Evolutionary conservation across 2,797 vertebrate genomes (phyloP).

Genomic region (Micropoecilia bifurca): DNA sequence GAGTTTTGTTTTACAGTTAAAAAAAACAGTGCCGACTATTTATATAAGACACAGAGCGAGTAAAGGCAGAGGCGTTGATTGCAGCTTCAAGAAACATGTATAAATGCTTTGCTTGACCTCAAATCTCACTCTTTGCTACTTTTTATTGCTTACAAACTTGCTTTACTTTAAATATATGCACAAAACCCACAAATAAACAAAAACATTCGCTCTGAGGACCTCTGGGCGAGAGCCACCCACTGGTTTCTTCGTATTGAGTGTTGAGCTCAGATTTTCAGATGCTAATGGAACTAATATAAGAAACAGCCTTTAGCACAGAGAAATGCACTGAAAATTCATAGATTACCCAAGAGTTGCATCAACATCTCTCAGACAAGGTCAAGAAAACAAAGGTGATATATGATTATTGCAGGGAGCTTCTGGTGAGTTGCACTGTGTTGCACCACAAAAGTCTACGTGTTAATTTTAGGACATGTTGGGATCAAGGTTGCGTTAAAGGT

Average conservation of each 20-base stretch:
- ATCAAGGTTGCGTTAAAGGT: slow-evolving; percentile 4
- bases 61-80: slow-evolving; percentile 3
- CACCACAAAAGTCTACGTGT: slow-evolving; percentile 1
- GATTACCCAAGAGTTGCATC: slow-evolving; percentile 21
- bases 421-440: slow-evolving; percentile 12
- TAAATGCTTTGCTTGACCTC: slow-evolving; percentile 11
- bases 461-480: slow-evolving; percentile 4
- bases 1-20: background rate
- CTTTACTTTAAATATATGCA: slow-evolving; percentile 13
- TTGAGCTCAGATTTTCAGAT: background rate
- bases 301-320: background rate
- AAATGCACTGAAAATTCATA: background rate
- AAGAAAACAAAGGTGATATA: slow-evolving; percentile 21
- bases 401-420: slow-evolving; percentile 11
- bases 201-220: slow-evolving; percentile 19
- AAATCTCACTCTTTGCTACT: slow-evolving; percentile 3
- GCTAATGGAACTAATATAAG: slow-evolving; percentile 8
- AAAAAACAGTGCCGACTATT: background rate
- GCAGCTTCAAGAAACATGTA: background rate
- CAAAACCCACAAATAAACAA: slow-evolving; percentile 31
- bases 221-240: slow-evolving; percentile 28
- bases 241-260: background rate
- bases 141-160: slow-evolving; percentile 6
- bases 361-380: slow-evolving; percentile 23
- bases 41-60: background rate